Percentiles rank a stretch among this genome's conserved stretches.
phyloP scores from a whole-genome alignment of 2,113 vertebrate species.

The Mellivora capensis region DNA sequence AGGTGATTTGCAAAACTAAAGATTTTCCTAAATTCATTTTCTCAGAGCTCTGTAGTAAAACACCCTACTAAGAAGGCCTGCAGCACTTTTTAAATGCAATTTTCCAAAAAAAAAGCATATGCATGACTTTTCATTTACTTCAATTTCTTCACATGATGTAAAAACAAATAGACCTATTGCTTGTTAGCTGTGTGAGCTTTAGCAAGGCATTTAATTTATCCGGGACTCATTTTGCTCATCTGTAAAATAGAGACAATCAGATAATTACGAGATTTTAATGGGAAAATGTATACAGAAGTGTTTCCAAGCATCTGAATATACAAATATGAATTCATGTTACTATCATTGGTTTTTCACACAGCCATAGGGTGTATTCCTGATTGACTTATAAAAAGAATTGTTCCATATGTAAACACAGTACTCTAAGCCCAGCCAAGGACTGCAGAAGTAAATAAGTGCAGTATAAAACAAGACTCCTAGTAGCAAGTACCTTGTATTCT shows the following conservation, averaged over 20 bases:
- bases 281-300: background rate
- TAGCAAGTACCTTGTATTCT: background rate
- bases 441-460: background rate
- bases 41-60: background rate
- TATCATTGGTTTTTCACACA: background rate
- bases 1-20: background rate
- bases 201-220: background rate
- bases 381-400: background rate
- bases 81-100: background rate
- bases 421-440: background rate
- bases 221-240: background rate
- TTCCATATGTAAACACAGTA: background rate
- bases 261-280: background rate
- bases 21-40: background rate
- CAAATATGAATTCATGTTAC: background rate
- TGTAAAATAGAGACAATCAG: background rate
- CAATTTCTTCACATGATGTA: background rate
- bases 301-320: background rate
- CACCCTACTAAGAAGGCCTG: background rate
- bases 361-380: background rate
- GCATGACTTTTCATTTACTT: background rate
- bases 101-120: background rate
- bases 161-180: background rate
- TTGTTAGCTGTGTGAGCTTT: background rate
- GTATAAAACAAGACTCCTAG: background rate